Evolutionary conservation across 1,140 invertebrate genomes (phyloP).

Genomic region (Ditylenchus dipsaci): DNA sequence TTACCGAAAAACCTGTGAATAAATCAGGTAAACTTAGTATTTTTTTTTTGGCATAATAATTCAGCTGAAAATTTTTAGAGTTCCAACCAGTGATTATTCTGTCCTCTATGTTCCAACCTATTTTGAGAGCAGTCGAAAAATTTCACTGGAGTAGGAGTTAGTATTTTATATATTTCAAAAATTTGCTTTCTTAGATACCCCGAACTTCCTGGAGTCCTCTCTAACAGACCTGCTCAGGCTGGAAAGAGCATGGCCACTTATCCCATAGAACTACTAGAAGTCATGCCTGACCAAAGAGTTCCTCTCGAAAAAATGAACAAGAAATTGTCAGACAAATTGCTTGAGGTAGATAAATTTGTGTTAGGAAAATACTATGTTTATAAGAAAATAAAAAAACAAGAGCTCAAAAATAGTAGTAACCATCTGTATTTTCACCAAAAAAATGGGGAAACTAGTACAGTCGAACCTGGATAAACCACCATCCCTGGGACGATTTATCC

Average conservation of each 20-base stretch:
- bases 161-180: neutral
- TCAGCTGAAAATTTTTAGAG: neutral
- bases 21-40: neutral
- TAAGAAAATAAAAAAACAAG: neutral
- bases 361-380: neutral
- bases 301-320: neutral
- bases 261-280: neutral
- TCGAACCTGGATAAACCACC: too few species aligned
- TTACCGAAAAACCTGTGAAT: neutral
- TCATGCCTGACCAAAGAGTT: neutral
- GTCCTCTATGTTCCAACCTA: neutral
- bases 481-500: too few species aligned
- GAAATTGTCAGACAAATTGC: neutral
- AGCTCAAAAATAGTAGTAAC: too few species aligned
- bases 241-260: neutral
- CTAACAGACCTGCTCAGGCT: neutral
- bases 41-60: neutral
- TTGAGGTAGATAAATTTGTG: neutral
- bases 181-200: neutral
- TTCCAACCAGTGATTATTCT: neutral
- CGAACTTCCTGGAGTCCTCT: neutral
- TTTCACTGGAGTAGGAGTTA: neutral
- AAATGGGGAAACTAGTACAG: too few species aligned
- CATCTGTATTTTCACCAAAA: too few species aligned
- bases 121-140: neutral